These are phyloP conservation scores for Drosophila seguyi DNA, from an alignment of 1,140 invertebrate species.

Conservation along the genomic window DNA sequence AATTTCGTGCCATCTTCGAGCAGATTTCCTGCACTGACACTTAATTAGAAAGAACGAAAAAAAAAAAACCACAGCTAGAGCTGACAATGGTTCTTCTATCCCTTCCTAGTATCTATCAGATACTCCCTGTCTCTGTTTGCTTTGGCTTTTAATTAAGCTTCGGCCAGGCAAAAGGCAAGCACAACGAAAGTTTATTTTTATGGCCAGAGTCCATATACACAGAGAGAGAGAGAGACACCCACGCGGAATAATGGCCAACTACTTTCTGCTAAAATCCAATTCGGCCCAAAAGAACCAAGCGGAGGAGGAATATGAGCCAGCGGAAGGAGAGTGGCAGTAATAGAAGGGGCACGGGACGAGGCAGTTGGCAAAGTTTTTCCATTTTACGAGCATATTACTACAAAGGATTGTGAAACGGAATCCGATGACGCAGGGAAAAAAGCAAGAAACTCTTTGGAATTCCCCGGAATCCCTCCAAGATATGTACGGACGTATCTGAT, in stretches of 20 bases:
- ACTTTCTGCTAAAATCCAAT: slow-evolving; percentile 35
- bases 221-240: slow-evolving; percentile 17
- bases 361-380: slow-evolving; percentile 20
- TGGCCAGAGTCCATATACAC: slow-evolving; percentile 28
- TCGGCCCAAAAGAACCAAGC: slow-evolving; percentile 20
- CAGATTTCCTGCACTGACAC: slow-evolving; percentile 71
- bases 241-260: slow-evolving; percentile 30
- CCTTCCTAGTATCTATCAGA: slow-evolving; percentile 42
- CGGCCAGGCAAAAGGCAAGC: slow-evolving; percentile 9
- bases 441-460: background rate
- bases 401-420: slow-evolving; percentile 21
- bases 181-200: slow-evolving; percentile 64
- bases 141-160: slow-evolving; percentile 75
- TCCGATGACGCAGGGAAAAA: slow-evolving; percentile 28
- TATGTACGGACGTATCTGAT: background rate
- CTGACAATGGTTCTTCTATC: slow-evolving; percentile 27
- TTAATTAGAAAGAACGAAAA: slow-evolving; percentile 68
- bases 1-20: slow-evolving; percentile 48
- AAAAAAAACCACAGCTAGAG: slow-evolving; percentile 17
- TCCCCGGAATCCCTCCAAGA: slow-evolving; percentile 11
- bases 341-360: slow-evolving; percentile 2
- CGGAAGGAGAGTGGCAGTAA: slow-evolving; percentile 5
- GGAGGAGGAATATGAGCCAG: slow-evolving; percentile 21
- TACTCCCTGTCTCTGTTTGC: slow-evolving; percentile 45
- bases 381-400: slow-evolving; percentile 22